Evolutionary conservation across 2,888 invertebrate species (phyloP).

Genomic region (Acrocyrtus sp.): DNA sequence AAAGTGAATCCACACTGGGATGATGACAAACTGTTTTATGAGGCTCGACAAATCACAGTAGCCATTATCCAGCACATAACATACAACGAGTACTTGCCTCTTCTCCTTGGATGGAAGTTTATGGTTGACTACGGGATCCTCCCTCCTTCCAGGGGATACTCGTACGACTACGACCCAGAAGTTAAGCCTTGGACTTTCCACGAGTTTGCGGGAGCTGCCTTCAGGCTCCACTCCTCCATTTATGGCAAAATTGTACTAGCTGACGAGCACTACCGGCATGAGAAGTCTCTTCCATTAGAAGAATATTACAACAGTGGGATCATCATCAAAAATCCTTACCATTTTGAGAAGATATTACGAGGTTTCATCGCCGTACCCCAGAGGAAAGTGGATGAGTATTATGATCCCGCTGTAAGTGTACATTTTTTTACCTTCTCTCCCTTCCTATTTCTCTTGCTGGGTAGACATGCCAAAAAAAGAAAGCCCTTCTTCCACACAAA

Average conservation of each 20-base stretch:
- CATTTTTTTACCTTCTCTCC: not conserved
- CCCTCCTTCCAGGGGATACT: slow-evolving; percentile 64
- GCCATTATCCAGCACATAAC: slow-evolving; percentile 60
- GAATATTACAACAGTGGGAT: slow-evolving; percentile 58
- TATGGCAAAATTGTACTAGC: slow-evolving; percentile 59
- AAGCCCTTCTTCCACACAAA: not conserved
- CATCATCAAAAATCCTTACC: slow-evolving; percentile 56
- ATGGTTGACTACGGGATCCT: slow-evolving; percentile 63
- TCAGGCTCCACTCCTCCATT: slow-evolving; percentile 62
- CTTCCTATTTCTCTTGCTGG: not conserved
- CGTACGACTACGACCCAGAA: slow-evolving; percentile 64
- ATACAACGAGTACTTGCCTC: slow-evolving; percentile 59
- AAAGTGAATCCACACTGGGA: slow-evolving; percentile 57
- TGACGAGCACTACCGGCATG: slow-evolving; percentile 56
- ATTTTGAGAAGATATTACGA: slow-evolving; percentile 57
- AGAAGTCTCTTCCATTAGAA: slow-evolving; percentile 49
- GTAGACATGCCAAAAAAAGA: not conserved
- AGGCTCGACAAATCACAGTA: slow-evolving; percentile 55
- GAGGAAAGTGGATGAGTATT: slow-evolving; percentile 59
- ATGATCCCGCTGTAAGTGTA: slow-evolving; percentile 58
- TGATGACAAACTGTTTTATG: slow-evolving; percentile 61
- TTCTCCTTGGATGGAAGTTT: slow-evolving; percentile 58
- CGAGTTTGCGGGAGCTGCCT: slow-evolving; percentile 65
- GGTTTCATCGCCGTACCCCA: slow-evolving; percentile 53
- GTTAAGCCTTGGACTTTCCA: slow-evolving; percentile 65